Conservation (phyloP, 2,888 invertebrate genomes). For the Taenaris catops region DNA sequence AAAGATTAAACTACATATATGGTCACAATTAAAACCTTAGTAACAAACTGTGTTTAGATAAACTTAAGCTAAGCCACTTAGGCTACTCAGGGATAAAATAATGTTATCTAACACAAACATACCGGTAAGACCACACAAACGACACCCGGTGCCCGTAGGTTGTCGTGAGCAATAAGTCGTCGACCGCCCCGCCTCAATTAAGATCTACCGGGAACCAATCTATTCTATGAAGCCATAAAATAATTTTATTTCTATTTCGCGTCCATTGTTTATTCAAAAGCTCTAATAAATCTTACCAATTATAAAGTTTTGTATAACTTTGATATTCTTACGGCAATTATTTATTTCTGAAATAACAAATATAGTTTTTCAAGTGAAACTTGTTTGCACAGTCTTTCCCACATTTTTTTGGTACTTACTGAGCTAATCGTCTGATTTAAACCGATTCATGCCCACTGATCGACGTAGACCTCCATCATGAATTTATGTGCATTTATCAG, state of each 20-base stretch:
- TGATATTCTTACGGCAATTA: too few species aligned
- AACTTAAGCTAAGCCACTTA: constrained; percentile 2
- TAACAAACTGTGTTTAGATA: constrained; percentile 5
- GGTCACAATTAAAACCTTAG: constrained; percentile 3
- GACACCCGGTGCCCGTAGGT: constrained; percentile 50
- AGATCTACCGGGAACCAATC: constrained; percentile 53
- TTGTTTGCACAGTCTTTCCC: too few species aligned
- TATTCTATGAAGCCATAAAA: constrained; percentile 54
- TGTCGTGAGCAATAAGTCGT: constrained; percentile 65
- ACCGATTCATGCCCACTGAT: too few species aligned
- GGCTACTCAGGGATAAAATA: constrained; percentile 7
- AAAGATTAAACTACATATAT: too few species aligned
- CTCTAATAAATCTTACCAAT: background rate
- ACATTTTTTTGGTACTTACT: too few species aligned
- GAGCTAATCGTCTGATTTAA: too few species aligned
- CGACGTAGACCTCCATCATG: too few species aligned
- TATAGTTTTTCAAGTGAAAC: too few species aligned
- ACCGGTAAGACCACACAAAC: constrained; percentile 54
- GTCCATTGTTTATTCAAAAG: constrained; percentile 21
- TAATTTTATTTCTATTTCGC: constrained; percentile 51
- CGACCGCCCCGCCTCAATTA: constrained; percentile 47
- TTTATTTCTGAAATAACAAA: too few species aligned
- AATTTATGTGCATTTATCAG: too few species aligned
- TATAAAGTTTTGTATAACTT: background rate
- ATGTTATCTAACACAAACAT: constrained; percentile 39